Conservation (phyloP, 2,113 vertebrate species). For the Rhipidura dahli region DNA sequence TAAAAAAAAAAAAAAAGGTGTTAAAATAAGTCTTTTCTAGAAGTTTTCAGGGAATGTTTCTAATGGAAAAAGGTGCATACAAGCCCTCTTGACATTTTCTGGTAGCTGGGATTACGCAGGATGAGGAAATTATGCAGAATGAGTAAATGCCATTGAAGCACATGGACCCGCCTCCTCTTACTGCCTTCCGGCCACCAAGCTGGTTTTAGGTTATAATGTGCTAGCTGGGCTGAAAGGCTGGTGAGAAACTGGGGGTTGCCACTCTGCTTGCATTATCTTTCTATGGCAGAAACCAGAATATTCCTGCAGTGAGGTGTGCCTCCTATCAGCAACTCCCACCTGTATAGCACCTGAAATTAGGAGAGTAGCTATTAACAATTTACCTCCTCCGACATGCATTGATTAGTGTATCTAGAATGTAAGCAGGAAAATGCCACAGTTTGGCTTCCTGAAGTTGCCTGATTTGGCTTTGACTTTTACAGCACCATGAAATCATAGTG, state of each 20-base stretch:
- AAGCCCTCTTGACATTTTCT: background rate
- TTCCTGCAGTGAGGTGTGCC: background rate
- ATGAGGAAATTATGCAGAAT: background rate
- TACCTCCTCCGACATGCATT: rapidly evolving
- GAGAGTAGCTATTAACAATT: background rate
- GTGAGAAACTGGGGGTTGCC: background rate
- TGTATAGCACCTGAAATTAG: background rate
- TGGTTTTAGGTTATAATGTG: background rate
- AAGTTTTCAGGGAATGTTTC: background rate
- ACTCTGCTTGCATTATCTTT: background rate
- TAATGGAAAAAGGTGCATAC: background rate
- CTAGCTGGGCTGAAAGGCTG: background rate
- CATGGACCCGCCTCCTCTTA: background rate
- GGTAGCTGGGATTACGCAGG: background rate
- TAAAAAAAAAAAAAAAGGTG: background rate
- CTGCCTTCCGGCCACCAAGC: background rate
- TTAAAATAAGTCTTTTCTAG: background rate
- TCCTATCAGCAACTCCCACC: background rate
- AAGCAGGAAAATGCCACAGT: background rate
- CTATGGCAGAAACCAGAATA: background rate
- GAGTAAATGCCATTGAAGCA: background rate
- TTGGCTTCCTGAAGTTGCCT: background rate
- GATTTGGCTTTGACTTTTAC: background rate
- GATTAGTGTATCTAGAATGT: background rate
- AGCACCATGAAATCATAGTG: background rate